These are phyloP conservation scores for Eulemur rufifrons DNA, from an alignment of 2,113 vertebrate genomes.

Conservation along the genomic window DNA sequence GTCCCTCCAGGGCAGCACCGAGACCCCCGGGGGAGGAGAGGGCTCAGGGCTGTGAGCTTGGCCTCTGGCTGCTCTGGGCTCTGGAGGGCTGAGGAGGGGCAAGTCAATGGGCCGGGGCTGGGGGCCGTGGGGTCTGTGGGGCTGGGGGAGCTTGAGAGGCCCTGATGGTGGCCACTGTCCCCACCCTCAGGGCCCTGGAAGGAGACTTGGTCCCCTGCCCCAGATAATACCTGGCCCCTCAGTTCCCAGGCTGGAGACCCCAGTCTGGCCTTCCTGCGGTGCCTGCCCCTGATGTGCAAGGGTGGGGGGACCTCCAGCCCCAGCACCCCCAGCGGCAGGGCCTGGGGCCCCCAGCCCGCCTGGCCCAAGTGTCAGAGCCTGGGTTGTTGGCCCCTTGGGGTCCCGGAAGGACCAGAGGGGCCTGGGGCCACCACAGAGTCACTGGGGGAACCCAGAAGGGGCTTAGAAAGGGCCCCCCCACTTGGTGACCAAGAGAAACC, in stretches of 20 bases:
- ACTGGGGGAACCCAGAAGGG: background rate
- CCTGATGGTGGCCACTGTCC: background rate
- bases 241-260: background rate
- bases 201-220: too few relatives aligned
- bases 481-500: background rate
- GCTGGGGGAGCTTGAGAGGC: background rate
- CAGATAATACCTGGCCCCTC: background rate
- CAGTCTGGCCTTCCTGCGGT: background rate
- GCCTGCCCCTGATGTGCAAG: background rate
- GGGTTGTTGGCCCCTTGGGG: background rate
- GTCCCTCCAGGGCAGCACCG: background rate
- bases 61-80: background rate
- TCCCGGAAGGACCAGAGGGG: background rate
- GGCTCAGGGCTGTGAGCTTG: background rate
- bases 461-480: background rate
- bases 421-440: too few relatives aligned
- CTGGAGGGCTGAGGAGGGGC: accelerated
- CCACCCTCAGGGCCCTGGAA: background rate
- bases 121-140: background rate
- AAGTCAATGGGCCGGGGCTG: background rate
- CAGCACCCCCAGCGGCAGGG: background rate
- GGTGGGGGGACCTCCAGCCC: background rate
- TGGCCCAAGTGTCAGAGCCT: background rate
- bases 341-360: background rate
- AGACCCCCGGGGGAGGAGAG: accelerated